These are phyloP conservation scores for Paedocypris micromegethes DNA, from an alignment of 2,797 vertebrate genomes.

Conservation along the genomic window DNA sequence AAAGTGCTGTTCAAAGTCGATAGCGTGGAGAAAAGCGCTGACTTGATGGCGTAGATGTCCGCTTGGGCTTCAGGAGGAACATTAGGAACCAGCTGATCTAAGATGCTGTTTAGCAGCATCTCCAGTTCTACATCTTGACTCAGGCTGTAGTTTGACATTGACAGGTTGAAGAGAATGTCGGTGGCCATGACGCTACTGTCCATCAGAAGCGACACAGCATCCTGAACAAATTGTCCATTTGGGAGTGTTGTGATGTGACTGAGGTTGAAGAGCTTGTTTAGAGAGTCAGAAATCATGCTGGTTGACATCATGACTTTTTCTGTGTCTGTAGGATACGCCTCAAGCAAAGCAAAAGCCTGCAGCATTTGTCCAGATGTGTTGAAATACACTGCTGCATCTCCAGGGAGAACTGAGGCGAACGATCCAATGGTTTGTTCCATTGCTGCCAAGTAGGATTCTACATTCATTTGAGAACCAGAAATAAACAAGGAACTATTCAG, in stretches of 20 bases:
- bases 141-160: conserved; percentile 40
- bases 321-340: conserved; percentile 39
- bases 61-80: conserved; percentile 39
- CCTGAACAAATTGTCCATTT: conserved; percentile 33
- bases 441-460: conserved; percentile 37
- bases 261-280: conserved; percentile 34
- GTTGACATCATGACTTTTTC: conserved; percentile 36
- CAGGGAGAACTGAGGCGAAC: conserved; percentile 41
- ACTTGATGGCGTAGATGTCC: conserved; percentile 34
- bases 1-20: conserved; percentile 39
- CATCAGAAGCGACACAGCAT: conserved; percentile 34
- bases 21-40: conserved; percentile 36
- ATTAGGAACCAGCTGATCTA: conserved; percentile 24
- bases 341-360: conserved; percentile 44
- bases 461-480: conserved; percentile 24
- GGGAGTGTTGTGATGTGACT: conserved; percentile 23
- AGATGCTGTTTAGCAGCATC: conserved; percentile 26
- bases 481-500: conserved; percentile 36
- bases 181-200: conserved; percentile 46
- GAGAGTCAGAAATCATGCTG: conserved; percentile 38
- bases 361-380: conserved; percentile 50
- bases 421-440: conserved; percentile 42
- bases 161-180: conserved; percentile 49
- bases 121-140: conserved; percentile 24
- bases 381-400: conserved; percentile 41